A percentile compares a stretch with the other conserved stretches of the same genome.
These are phyloP conservation scores for Lordiphosa stackelbergi DNA, from an alignment of 1,140 invertebrate species.

Conservation along the genomic window DNA sequence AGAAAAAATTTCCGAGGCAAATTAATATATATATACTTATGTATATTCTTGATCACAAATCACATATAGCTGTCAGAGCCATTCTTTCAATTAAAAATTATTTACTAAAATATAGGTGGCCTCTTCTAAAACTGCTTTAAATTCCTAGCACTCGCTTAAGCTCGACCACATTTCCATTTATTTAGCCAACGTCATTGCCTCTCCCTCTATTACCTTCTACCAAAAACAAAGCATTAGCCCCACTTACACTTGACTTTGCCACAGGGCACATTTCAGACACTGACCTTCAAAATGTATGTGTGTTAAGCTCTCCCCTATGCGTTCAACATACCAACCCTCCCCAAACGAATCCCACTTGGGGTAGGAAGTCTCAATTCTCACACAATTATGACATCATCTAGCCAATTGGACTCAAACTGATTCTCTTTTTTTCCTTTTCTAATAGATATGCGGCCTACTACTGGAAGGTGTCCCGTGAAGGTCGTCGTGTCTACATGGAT, in stretches of 20 bases:
- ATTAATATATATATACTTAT: too few relatives aligned
- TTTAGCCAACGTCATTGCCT: too few relatives aligned
- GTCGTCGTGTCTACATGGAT: conserved; percentile 84
- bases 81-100: too few relatives aligned
- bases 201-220: too few relatives aligned
- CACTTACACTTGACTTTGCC: conserved; percentile 3
- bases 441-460: conserved; percentile 84
- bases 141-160: too few relatives aligned
- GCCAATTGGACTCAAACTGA: conserved; percentile 30
- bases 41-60: too few relatives aligned
- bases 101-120: too few relatives aligned
- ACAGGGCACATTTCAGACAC: conserved; percentile 4
- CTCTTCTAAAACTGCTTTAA: too few relatives aligned
- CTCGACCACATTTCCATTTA: too few relatives aligned
- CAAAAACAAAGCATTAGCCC: too few relatives aligned
- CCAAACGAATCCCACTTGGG: conserved; percentile 5
- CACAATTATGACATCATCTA: conserved; percentile 59
- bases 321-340: conserved; percentile 1
- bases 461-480: conserved; percentile 79
- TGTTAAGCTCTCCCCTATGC: conserved; percentile 7
- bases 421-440: conserved; percentile 3
- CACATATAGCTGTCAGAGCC: too few relatives aligned
- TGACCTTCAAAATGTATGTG: conserved; percentile 28
- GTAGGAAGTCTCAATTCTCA: conserved; percentile 30
- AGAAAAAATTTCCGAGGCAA: too few relatives aligned